These are phyloP conservation scores for Ptilodon capucinus DNA, from an alignment of 2,888 invertebrate species.

Conservation along the genomic window DNA sequence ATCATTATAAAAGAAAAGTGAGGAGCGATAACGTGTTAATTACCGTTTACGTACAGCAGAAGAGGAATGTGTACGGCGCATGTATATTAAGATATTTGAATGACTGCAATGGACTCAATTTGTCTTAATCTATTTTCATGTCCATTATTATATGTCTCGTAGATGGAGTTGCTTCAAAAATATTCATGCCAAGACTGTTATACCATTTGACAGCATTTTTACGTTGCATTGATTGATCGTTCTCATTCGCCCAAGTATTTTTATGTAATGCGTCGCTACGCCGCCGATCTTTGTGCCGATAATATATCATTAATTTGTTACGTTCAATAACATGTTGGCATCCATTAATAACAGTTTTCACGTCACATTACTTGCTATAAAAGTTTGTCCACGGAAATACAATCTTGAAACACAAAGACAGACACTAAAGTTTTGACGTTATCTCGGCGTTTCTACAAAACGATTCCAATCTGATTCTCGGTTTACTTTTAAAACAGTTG, in stretches of 20 bases:
- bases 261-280: conserved; percentile 16
- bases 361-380: not conserved
- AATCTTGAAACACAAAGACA: not conserved
- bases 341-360: not conserved
- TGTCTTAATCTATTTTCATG: conserved; percentile 3
- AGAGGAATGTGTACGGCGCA: too few relatives aligned
- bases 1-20: not conserved
- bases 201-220: conserved; percentile 46
- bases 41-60: too few relatives aligned
- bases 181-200: conserved; percentile 23
- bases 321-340: not conserved
- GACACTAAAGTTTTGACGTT: not conserved
- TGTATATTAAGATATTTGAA: not conserved
- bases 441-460: not conserved
- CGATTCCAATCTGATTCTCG: not conserved
- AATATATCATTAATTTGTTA: conserved; percentile 8
- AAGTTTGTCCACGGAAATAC: not conserved
- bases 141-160: not conserved
- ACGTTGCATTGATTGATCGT: conserved; percentile 51
- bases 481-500: not conserved
- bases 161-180: conserved; percentile 9
- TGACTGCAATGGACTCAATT: not conserved
- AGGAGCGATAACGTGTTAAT: not conserved
- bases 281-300: conserved; percentile 5
- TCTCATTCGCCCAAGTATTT: conserved; percentile 37